Conservation (phyloP, 2,888 invertebrate species). For the Conomelus anceps region DNA sequence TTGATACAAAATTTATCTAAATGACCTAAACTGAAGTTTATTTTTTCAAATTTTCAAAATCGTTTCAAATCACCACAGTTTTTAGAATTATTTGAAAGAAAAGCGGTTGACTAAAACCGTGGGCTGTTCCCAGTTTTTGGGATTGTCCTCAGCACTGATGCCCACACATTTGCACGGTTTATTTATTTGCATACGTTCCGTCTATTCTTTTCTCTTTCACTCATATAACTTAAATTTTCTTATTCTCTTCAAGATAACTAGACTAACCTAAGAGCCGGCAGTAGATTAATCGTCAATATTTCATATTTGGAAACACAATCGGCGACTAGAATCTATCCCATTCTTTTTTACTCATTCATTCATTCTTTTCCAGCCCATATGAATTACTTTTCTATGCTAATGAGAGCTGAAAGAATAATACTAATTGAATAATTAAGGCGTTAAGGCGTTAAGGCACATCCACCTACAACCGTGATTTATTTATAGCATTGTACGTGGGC, state of each 20-base stretch:
- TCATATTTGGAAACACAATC: not conserved
- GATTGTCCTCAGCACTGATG: not conserved
- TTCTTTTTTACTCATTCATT: not conserved
- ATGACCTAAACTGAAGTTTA: not conserved
- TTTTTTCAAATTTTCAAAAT: not conserved
- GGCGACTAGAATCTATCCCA: not conserved
- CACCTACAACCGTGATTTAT: not conserved
- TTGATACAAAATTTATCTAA: not conserved
- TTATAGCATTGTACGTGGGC: not conserved
- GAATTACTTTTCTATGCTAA: not conserved
- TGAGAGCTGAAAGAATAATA: not conserved
- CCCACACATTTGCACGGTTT: not conserved
- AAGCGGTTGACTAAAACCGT: not conserved
- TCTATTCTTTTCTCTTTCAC: not conserved
- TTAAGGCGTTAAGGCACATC: too few relatives aligned
- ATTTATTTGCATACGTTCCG: not conserved
- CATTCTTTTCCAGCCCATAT: not conserved
- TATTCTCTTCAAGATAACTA: not conserved
- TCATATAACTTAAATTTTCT: not conserved
- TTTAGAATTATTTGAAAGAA: not conserved
- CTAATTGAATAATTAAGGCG: not conserved
- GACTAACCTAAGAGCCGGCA: too few relatives aligned
- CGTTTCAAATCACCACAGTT: not conserved
- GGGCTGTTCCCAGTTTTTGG: not conserved
- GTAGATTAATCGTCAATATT: not conserved